A percentile compares a stretch with the other conserved stretches of the same genome.
Conservation (phyloP, 1,140 invertebrate species). For the Diploscapter pachys region DNA sequence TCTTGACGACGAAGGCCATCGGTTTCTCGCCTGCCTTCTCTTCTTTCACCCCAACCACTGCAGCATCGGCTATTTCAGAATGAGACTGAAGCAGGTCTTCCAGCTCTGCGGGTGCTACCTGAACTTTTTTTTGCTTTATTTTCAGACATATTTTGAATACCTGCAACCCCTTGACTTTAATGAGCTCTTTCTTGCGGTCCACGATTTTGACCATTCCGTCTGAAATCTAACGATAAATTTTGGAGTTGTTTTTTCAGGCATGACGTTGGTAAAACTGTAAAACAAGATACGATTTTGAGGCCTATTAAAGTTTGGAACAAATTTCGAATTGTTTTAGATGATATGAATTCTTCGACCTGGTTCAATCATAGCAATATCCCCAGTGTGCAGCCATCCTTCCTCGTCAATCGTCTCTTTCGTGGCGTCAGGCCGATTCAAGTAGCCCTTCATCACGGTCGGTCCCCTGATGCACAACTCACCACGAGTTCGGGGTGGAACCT, state of each 20-base stretch:
- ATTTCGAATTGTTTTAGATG: too few relatives aligned
- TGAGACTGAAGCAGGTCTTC: conserved; percentile 74
- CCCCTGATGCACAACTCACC: conserved; percentile 59
- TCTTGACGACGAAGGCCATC: conserved; percentile 69
- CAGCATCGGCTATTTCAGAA: conserved; percentile 72
- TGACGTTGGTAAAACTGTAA: conserved; percentile 61
- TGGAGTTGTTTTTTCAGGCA: too few relatives aligned
- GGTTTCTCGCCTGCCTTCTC: conserved; percentile 72
- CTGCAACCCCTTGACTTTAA: conserved; percentile 75
- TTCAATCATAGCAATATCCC: conserved; percentile 72
- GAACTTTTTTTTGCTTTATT: conserved; percentile 13
- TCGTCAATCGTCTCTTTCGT: conserved; percentile 68
- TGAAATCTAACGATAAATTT: conserved; percentile 28
- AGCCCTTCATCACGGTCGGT: conserved; percentile 66
- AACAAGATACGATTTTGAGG: too few relatives aligned
- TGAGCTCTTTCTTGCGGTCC: conserved; percentile 81
- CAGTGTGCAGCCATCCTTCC: conserved; percentile 74
- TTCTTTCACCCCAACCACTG: conserved; percentile 75
- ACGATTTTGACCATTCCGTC: conserved; percentile 71
- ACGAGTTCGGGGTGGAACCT: conserved; percentile 36
- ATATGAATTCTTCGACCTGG: too few relatives aligned
- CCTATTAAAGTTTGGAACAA: too few relatives aligned
- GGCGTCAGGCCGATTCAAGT: conserved; percentile 71
- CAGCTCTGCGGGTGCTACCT: conserved; percentile 81
- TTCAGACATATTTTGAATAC: too few relatives aligned